phyloP scores from a whole-genome alignment of 2,797 vertebrate genomes.

The Stomatorhinus walkeri region DNA sequence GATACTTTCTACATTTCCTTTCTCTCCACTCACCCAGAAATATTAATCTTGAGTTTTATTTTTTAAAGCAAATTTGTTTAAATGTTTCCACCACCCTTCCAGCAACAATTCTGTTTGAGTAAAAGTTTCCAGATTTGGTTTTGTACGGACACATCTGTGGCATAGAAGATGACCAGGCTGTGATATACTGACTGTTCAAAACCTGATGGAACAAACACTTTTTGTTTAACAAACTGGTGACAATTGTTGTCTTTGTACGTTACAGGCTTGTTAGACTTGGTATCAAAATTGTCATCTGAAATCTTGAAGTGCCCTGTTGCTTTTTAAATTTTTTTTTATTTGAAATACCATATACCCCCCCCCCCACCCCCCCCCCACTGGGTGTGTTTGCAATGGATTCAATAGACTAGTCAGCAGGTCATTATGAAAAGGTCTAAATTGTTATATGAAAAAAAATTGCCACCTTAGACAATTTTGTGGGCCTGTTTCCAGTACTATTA shows the following conservation, averaged over 20 bases:
- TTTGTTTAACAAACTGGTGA: slow-evolving; percentile 47
- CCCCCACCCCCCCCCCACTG: no score
- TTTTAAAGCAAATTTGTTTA: slow-evolving; percentile 25
- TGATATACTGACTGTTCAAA: slow-evolving; percentile 42
- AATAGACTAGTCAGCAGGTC: neutral
- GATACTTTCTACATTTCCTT: slow-evolving; percentile 17
- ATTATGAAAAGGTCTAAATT: slow-evolving; percentile 3
- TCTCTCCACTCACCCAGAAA: slow-evolving; percentile 14
- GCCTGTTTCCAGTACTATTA: slow-evolving; percentile 1
- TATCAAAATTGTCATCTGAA: slow-evolving; percentile 65
- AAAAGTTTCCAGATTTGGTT: slow-evolving; percentile 29
- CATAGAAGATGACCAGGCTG: slow-evolving; percentile 50
- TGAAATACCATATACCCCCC: slow-evolving; percentile 26
- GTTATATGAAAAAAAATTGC: neutral
- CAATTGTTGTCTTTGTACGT: slow-evolving; percentile 46
- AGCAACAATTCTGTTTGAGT: slow-evolving; percentile 29
- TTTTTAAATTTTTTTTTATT: slow-evolving; percentile 19
- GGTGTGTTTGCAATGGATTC: neutral
- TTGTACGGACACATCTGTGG: slow-evolving; percentile 47
- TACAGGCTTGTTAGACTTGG: slow-evolving; percentile 61
- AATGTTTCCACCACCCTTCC: slow-evolving; percentile 37
- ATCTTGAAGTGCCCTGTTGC: slow-evolving; percentile 48
- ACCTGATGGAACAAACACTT: slow-evolving; percentile 42
- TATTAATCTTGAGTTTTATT: slow-evolving; percentile 13
- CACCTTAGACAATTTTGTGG: neutral